Base-by-base conservation (phyloP, 2,113 vertebrate genomes). In the Emydocephalus ijimae region DNA sequence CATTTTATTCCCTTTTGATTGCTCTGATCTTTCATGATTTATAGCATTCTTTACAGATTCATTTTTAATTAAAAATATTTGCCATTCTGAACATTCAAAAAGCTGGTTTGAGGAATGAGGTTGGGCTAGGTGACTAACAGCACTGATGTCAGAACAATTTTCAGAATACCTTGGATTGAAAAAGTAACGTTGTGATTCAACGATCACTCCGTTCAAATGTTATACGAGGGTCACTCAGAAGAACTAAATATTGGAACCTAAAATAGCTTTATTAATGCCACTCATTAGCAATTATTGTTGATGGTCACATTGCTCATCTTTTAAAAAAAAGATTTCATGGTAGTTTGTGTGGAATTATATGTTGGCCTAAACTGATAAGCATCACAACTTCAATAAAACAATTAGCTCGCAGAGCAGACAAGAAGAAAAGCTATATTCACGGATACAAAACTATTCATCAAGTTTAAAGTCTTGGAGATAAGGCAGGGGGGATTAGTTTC, bases 371-470 rank as follows among this genome's bases (percentile, higher is more conserved):
- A 29, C 50, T 43, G 7, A 92, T 29, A 89, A 81, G 20, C 26
- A 56, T 45, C 10, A 29, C 3, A 4, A 29, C 23, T 34, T 89
- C 45, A 43, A 86, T 89, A 12, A 45, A 88, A 94, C 48, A 87
- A 2, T 14, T 90, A 95, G 96, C 94, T 90, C 90, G 86, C 45
- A 85, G 48, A 96, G 91, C 43, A 94, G 91, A 85, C 93, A 81
- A 89, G 55, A 90, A 50, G 90, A 96, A 96, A 96, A 94, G 59
- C 34, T 52, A 5, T 55, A 92, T 56, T 85, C 52, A 92, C 18
- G 81, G 54, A 50, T 85, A 54, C 14, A 90, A 57, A 92, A 50
- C 87, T 21, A 45, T 92, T 92, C 39, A 92, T 3, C 9, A 14
- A 48, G 34, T 85, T 92, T 89, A 89, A 89, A 89, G 87, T 23